Conservation (phyloP, 2,113 vertebrate genomes). For the Glaucomys volans region DNA sequence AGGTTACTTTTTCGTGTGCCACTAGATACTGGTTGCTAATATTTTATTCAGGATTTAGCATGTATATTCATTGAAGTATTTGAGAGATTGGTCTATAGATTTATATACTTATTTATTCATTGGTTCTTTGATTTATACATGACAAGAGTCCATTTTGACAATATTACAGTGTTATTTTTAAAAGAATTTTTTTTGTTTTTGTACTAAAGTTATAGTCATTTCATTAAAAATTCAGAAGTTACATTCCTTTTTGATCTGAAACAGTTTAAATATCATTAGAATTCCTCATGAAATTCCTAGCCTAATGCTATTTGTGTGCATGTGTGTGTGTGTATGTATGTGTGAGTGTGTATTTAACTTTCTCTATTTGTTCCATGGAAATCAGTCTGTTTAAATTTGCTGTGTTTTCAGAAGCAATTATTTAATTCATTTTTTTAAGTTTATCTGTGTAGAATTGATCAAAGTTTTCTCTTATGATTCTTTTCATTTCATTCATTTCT, state of each 20-base stretch:
- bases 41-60: neutral
- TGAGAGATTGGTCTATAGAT: neutral
- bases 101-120: too few species aligned
- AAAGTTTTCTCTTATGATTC: neutral
- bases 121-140: too few species aligned
- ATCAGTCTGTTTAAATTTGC: constrained; percentile 25
- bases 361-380: neutral
- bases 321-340: neutral
- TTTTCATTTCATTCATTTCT: constrained; percentile 23
- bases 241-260: neutral
- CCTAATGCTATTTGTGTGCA: neutral
- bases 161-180: neutral
- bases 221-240: neutral
- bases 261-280: neutral
- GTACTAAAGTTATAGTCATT: neutral
- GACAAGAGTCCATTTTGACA: too few species aligned
- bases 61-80: neutral
- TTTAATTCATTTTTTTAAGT: neutral
- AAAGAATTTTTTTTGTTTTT: neutral
- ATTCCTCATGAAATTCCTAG: neutral
- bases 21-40: neutral
- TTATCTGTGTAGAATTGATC: neutral
- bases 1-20: neutral
- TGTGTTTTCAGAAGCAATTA: neutral
- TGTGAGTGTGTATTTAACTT: neutral